Base-by-base conservation (phyloP, 1,140 invertebrate species). In the Cydia fagiglandana region DNA sequence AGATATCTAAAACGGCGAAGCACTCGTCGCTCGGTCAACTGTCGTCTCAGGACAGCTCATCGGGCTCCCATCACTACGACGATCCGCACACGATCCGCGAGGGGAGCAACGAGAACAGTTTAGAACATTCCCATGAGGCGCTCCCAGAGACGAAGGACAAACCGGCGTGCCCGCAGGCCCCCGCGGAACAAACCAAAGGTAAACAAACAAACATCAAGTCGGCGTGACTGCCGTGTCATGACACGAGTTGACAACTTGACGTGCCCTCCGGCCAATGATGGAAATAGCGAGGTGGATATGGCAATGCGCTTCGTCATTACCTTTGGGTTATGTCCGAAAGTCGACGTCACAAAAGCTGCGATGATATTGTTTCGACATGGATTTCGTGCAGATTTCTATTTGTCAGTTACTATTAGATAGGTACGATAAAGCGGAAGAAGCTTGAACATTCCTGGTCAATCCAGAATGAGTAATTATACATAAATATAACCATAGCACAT, bases 1-100 rank as follows among this genome's bases (percentile, higher is more conserved):
- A 95, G 92, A 95, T 95, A 77, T 95, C 95, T 28, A 96, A 96
- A 91, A 94, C 95, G 79, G 94, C 94, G 77, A 94, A 94, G 74
- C 94, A 95, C 82, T 88, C 92, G 9, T 93, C 92, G 81, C 88
- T 94, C 84, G 91, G 93, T 81, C 89, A 93, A 73, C 81, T 93
- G 81, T 93, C 92, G 45, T 92, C 92, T 9, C 91, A 91, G 77
- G 90, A 92, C 85, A 91, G 89, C 74, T 93, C 91, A 28, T 91
- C 90, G n/a, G 87, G 88, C 28, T 89, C 90, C 13, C 88, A 92
- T 76, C 90, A 92, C 83, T 91, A 91, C 77, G 90, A 92, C 81
- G 92, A 93, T 79, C 92, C 92, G 78, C 88, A 91, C 81, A 93
- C 91, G 34, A 93, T 93, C 74, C 81, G 92, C 13, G 93, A 93